Base-by-base conservation (phyloP, 2,113 vertebrate genomes). In the Leucoraja erinaceus region DNA sequence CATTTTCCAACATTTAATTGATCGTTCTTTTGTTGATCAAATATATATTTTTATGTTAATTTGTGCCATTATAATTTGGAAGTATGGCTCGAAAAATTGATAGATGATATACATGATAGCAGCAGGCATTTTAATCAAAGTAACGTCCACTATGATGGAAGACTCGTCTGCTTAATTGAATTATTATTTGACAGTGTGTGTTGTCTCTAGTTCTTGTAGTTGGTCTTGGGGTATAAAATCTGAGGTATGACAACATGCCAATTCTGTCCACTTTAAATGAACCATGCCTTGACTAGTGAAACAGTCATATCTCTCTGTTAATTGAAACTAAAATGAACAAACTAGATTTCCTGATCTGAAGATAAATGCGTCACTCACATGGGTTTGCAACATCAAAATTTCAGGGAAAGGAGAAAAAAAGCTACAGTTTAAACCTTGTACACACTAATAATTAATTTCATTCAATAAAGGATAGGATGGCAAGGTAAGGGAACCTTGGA, bases 61-160 rank as follows among this genome's bases (percentile, higher is more conserved):
- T 90, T 91, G 94, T 93, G 10, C 63, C 94, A 93, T 93, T 94
- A 94, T 93, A 92, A 63, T 31, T 93, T 59, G 78, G 93, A 94
- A 95, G 94, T 93, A 56, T 88, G 94, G 94, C 93, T 93, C 93
- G 79, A 95, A 94, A 94, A 93, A 94, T 94, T 96, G 96, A 95
- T 93, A 92, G 93, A 95, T 94, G 77, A 93, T 93, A 79, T 63
- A 76, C 16, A 77, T 95, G 94, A 95, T 95, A 96, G 94, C 83
- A 94, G 93, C 93, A 88, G 94, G 94, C 94, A 93, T 95, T 96
- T 96, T 96, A 96, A 96, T 96, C 94, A 95, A 93, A 76, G 7
- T 90, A 63, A 8, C 91, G 20, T 93, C 11, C 88, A 28, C 93
- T 83, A 94, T 95, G 94, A 96, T 94, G 94, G 91, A 95, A 95